These are phyloP conservation scores for Esox lucius DNA, from an alignment of 2,797 vertebrate genomes.

Conservation along the genomic window DNA sequence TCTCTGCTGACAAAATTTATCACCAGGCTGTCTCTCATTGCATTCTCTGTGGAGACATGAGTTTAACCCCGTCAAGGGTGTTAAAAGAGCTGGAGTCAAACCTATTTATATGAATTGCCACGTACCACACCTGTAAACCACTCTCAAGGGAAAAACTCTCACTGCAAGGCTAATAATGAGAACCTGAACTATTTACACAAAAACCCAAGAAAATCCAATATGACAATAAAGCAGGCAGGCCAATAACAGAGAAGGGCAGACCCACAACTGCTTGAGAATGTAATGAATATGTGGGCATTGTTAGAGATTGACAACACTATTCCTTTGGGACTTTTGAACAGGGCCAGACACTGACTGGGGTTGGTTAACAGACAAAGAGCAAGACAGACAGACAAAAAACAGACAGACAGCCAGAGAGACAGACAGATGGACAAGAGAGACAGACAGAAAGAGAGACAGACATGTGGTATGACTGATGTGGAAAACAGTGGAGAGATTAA, in stretches of 20 bases:
- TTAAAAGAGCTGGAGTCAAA: background rate
- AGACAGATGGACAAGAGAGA: too few relatives aligned
- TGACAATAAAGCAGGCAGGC: constrained; percentile 22
- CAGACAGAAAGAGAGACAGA: constrained; percentile 17
- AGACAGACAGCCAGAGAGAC: background rate
- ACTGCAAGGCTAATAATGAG: background rate
- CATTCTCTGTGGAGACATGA: constrained; percentile 9
- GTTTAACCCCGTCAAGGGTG: constrained; percentile 9
- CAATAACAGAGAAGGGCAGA: constrained; percentile 13
- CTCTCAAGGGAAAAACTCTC: constrained; percentile 7
- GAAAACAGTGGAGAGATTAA: constrained; percentile 53
- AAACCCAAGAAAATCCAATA: constrained; percentile 17
- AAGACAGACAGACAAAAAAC: background rate
- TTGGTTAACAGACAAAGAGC: constrained; percentile 22
- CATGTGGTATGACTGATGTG: constrained; percentile 63
- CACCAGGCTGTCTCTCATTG: constrained; percentile 4
- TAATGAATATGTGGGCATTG: constrained; percentile 53
- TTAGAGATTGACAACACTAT: constrained; percentile 53
- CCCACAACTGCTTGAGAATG: constrained; percentile 40
- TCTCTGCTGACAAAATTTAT: constrained; percentile 18
- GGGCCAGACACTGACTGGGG: constrained; percentile 34
- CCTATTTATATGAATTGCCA: background rate
- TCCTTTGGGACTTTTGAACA: constrained; percentile 46
- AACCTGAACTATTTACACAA: constrained; percentile 11
- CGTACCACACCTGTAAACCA: background rate